These are phyloP conservation scores for Meloidogyne floridensis DNA, from an alignment of 1,140 invertebrate genomes.

Conservation along the genomic window DNA sequence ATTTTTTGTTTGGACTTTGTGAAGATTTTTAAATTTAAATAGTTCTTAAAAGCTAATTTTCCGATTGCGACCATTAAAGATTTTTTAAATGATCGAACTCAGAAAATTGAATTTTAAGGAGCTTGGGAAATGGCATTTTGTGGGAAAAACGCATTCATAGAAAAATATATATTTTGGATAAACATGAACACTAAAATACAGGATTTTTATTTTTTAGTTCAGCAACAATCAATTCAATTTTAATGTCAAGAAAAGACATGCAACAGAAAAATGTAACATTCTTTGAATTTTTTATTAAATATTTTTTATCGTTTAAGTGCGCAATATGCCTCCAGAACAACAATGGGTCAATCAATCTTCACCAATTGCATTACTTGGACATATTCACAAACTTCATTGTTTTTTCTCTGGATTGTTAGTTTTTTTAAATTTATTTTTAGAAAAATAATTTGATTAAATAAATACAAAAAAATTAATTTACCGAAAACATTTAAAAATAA, in stretches of 20 bases:
- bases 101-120: no score
- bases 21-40: not conserved
- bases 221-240: constrained; percentile 31
- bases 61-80: no score
- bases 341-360: constrained; percentile 66
- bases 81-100: no score
- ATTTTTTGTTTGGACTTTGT: not conserved
- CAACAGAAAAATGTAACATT: constrained; percentile 42
- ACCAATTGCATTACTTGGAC: constrained; percentile 63
- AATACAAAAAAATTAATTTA: not conserved
- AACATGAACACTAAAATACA: no score
- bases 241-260: constrained; percentile 17
- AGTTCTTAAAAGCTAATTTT: no score
- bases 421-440: constrained; percentile 10
- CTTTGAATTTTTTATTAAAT: constrained; percentile 9
- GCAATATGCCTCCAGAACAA: constrained; percentile 61
- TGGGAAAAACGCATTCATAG: no score
- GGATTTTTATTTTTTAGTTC: constrained; percentile 20
- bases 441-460: constrained; percentile 1
- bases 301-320: constrained; percentile 22
- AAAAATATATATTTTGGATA: no score
- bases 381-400: constrained; percentile 65
- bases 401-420: constrained; percentile 66
- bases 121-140: no score
- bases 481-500: not conserved